Evolutionary conservation across 1,140 invertebrate genomes (phyloP).

Genomic region (Atta colombica): DNA sequence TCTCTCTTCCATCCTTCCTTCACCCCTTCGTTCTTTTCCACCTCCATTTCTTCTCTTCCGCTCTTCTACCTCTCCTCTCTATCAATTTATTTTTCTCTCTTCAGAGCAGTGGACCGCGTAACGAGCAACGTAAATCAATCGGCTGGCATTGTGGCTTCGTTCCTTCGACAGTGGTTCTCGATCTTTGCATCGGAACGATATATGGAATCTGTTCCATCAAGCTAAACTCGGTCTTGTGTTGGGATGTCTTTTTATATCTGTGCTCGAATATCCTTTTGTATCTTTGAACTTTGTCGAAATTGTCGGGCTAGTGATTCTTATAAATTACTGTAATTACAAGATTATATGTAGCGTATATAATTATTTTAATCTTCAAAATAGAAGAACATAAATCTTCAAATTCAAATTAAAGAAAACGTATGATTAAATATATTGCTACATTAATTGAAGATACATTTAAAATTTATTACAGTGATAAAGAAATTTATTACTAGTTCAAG

Average conservation of each 20-base stretch:
- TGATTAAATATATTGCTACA: background rate
- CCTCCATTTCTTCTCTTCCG: slow-evolving; percentile 27
- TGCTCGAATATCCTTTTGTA: background rate
- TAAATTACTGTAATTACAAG: slow-evolving; percentile 1
- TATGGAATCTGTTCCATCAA: background rate
- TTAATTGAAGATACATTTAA: slow-evolving; percentile 7
- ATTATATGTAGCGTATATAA: background rate
- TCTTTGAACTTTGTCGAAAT: background rate
- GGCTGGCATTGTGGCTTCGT: slow-evolving; percentile 84
- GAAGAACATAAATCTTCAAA: background rate
- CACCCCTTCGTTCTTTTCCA: background rate
- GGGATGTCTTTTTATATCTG: background rate
- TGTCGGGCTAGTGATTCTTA: background rate
- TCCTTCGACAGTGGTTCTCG: slow-evolving; percentile 75
- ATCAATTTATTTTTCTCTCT: slow-evolving; percentile 86
- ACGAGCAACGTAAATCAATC: slow-evolving; percentile 87
- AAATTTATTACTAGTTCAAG: background rate
- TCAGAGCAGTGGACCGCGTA: slow-evolving; percentile 85
- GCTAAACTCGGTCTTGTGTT: background rate
- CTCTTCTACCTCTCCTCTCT: slow-evolving; percentile 74
- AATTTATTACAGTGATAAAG: background rate
- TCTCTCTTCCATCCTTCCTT: slow-evolving; percentile 22
- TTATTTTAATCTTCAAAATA: background rate
- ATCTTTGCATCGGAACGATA: slow-evolving; percentile 44
- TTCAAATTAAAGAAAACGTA: background rate